Base-by-base conservation (phyloP, 2,797 vertebrate genomes). In the Melanotaenia boesemani region DNA sequence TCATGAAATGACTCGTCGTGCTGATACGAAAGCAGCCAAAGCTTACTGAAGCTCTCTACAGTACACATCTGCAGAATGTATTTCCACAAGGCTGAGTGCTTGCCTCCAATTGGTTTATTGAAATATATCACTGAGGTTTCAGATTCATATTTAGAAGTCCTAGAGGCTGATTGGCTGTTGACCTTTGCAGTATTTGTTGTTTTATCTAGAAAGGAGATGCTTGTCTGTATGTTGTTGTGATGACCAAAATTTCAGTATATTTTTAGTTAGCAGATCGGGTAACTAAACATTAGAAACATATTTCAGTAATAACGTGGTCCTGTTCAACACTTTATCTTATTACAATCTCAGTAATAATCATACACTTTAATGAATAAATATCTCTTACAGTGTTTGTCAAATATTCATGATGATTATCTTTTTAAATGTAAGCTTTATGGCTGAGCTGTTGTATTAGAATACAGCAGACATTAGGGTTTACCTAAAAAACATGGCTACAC, bases 1-100 rank as follows among this genome's bases (percentile, higher is more conserved):
- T 56, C 54, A 56, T 28, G 54, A 56, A 76, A 61, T 83, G 67
- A 86, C 73, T 79, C 68, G 59, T 16, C 52, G 20, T 65, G 62
- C 64, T 44, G 64, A 70, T 62, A 63, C 76, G 67, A 50, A 63
- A 80, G 68, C 54, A 24, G 52, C 56, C 48, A 50, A 74, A 72
- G 57, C 67, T 61, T 59, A 48, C 50, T 61, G 59, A 76, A 68
- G 57, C 52, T 50, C 64, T 72, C 39, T 30, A 54, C 9, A 52
- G 10, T 60, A 18, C 39, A 59, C 72, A 41, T 72, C 44, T 58
- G 11, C 39, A 62, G 18, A 71, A 63, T 60, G 6, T 56, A 63
- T 36, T 16, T 72, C 39, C 52, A 57, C 8, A 67, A 57, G 26
- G 41, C 30, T 68, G 58, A 73, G 59, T 71, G 59, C 72, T 63